These are phyloP conservation scores for Nomada ferruginata DNA, from an alignment of 2,888 invertebrate species.

Conservation along the genomic window DNA sequence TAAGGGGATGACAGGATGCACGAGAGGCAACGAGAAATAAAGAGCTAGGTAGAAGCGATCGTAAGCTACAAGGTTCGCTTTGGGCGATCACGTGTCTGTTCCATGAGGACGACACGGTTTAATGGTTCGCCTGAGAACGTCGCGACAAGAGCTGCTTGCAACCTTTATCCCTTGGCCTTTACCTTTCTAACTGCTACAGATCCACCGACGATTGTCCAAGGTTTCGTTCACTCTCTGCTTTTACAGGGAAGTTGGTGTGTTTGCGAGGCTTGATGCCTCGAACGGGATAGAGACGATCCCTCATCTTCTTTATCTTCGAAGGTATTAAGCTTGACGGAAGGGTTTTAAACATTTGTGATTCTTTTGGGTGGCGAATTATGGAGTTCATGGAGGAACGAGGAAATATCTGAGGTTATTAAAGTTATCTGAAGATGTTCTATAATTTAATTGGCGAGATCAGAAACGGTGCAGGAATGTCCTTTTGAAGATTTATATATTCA, in stretches of 20 bases:
- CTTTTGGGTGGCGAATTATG: too few species aligned
- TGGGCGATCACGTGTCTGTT: conserved; percentile 66
- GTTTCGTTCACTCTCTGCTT: background rate
- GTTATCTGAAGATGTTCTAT: too few species aligned
- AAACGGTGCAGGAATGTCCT: too few species aligned
- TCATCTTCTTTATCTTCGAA: background rate
- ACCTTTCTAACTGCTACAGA: background rate
- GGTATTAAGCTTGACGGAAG: too few species aligned
- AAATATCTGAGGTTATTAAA: too few species aligned
- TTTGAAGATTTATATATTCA: too few species aligned
- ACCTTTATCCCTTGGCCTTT: conserved; percentile 17
- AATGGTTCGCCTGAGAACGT: conserved; percentile 72
- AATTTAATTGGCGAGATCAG: too few species aligned
- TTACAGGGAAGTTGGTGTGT: background rate
- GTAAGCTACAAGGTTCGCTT: conserved; percentile 60
- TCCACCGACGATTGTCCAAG: background rate
- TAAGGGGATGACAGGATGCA: background rate
- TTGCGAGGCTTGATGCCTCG: background rate
- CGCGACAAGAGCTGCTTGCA: conserved; percentile 15
- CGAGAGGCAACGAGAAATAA: background rate
- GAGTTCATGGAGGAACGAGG: too few species aligned
- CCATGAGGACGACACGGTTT: conserved; percentile 70
- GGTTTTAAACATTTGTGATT: too few species aligned
- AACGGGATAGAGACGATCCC: background rate
- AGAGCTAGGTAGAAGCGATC: conserved; percentile 47